These are phyloP conservation scores for Clarias platycephalus DNA, from an alignment of 2,797 vertebrate species.

Conservation along the genomic window DNA sequence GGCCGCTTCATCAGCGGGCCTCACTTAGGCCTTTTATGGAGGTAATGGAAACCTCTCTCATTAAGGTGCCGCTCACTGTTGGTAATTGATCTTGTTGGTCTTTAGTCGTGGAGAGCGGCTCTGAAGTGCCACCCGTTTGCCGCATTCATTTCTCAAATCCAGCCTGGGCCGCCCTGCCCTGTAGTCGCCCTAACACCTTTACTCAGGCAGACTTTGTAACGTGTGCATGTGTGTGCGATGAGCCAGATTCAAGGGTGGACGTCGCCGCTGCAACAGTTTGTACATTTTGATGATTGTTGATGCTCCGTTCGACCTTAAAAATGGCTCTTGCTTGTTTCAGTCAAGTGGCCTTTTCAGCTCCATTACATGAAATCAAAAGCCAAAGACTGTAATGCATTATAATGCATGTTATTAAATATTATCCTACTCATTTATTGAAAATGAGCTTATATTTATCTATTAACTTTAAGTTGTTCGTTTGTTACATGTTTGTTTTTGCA, in stretches of 20 bases:
- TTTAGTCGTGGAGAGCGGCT: slow-evolving; percentile 64
- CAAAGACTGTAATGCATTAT: slow-evolving; percentile 32
- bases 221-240: slow-evolving; percentile 24
- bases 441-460: slow-evolving; percentile 28
- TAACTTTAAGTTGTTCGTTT: slow-evolving; percentile 39
- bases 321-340: not conserved
- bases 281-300: not conserved
- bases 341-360: slow-evolving; percentile 29
- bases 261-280: not conserved
- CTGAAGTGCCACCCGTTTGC: slow-evolving; percentile 74
- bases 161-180: slow-evolving; percentile 61
- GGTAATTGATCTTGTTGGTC: slow-evolving; percentile 79
- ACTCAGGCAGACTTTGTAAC: slow-evolving; percentile 51
- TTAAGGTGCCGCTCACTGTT: slow-evolving; percentile 58
- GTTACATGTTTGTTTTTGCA: slow-evolving; percentile 49
- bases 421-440: slow-evolving; percentile 25
- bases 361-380: slow-evolving; percentile 38
- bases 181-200: slow-evolving; percentile 58
- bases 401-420: slow-evolving; percentile 17
- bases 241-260: slow-evolving; percentile 9
- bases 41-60: slow-evolving; percentile 64
- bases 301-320: not conserved
- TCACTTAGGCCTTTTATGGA: slow-evolving; percentile 69
- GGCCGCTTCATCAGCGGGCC: slow-evolving; percentile 60
- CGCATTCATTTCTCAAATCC: slow-evolving; percentile 79